phyloP scores from a whole-genome alignment of 2,888 invertebrate genomes.

The Lepidonotus clava region DNA sequence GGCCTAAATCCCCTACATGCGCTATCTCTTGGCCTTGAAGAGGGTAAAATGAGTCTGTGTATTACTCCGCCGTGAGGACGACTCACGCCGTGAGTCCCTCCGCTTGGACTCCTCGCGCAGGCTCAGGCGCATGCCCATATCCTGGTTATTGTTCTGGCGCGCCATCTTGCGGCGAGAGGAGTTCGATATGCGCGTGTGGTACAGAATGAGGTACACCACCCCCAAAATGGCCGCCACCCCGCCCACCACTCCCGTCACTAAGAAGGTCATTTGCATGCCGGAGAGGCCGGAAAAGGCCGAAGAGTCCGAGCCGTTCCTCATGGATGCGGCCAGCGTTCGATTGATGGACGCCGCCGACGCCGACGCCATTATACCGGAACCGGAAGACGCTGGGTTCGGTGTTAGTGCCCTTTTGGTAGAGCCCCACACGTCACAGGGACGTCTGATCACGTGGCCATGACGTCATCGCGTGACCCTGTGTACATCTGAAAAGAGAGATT shows the following conservation, averaged over 20 bases:
- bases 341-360: slow-evolving; percentile 1
- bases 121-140: slow-evolving; percentile 35
- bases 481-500: too few species aligned
- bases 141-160: slow-evolving; percentile 50
- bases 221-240: slow-evolving; percentile 35
- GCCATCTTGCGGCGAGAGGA: slow-evolving; percentile 37
- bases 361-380: too few species aligned
- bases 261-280: slow-evolving; percentile 29
- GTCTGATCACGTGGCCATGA: too few species aligned
- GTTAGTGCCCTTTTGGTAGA: too few species aligned
- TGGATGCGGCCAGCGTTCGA: background rate
- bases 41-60: slow-evolving; percentile 47
- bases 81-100: slow-evolving; percentile 28
- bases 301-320: background rate
- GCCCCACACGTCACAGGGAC: too few species aligned
- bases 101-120: slow-evolving; percentile 48
- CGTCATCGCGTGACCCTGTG: too few species aligned
- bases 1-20: too few species aligned
- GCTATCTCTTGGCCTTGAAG: slow-evolving; percentile 49
- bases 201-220: slow-evolving; percentile 22
- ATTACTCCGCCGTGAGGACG: slow-evolving; percentile 16
- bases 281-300: slow-evolving; percentile 2
- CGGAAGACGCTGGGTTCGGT: too few species aligned
- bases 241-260: slow-evolving; percentile 27
- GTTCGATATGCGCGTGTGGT: slow-evolving; percentile 47